phyloP scores from a whole-genome alignment of 2,113 vertebrate genomes.

The Halcyon senegalensis region DNA sequence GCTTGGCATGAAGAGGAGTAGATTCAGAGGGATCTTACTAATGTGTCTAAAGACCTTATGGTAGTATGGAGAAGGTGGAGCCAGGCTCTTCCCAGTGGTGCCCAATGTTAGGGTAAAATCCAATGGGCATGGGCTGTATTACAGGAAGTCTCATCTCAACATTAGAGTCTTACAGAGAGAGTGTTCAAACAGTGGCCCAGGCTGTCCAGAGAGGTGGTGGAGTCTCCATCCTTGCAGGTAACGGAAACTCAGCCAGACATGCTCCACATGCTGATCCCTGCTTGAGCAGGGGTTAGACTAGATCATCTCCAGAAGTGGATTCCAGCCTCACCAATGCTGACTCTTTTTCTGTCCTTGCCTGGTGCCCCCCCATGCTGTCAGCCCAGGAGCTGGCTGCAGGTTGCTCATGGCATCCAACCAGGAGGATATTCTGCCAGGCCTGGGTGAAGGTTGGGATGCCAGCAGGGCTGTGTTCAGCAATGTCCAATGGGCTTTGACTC shows the following conservation, averaged over 20 bases:
- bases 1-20: not conserved
- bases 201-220: not conserved
- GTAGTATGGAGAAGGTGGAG: not conserved
- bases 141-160: not conserved
- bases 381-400: not conserved
- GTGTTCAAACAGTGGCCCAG: fast-evolving
- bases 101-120: not conserved
- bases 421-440: not conserved
- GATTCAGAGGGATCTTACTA: too few relatives aligned
- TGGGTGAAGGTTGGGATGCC: not conserved
- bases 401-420: not conserved
- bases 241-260: fast-evolving
- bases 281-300: too few relatives aligned
- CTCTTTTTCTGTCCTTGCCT: not conserved
- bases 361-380: fast-evolving
- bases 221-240: not conserved
- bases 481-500: not conserved
- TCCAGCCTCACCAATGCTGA: not conserved
- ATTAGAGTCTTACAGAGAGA: not conserved
- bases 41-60: fast-evolving
- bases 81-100: not conserved
- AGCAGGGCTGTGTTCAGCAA: not conserved
- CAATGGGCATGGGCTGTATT: not conserved
- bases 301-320: not conserved
- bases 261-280: fast-evolving